phyloP scores from a whole-genome alignment of 2,888 invertebrate genomes.

The Laothoe populi region DNA sequence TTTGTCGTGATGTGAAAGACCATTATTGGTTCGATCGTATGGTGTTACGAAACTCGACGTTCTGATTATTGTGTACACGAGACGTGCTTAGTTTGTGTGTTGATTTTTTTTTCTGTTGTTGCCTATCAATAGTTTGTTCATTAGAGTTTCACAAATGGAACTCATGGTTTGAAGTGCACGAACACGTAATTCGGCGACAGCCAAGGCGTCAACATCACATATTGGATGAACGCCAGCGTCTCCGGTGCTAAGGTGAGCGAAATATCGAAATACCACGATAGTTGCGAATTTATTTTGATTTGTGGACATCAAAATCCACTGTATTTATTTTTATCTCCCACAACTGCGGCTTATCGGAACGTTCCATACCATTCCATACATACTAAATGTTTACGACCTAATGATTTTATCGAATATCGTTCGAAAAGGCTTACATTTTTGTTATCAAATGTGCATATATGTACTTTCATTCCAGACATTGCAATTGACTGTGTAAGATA shows the following conservation, averaged over 20 bases:
- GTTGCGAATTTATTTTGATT: slow-evolving; percentile 48
- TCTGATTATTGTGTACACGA: slow-evolving; percentile 56
- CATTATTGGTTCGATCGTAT: slow-evolving; percentile 64
- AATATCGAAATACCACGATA: slow-evolving; percentile 52
- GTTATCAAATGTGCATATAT: background rate
- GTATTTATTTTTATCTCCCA: slow-evolving; percentile 56
- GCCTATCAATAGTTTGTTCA: slow-evolving; percentile 45
- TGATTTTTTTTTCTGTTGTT: slow-evolving; percentile 58
- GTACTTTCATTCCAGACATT: slow-evolving; percentile 9
- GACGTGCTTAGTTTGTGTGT: slow-evolving; percentile 68
- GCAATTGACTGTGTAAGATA: background rate
- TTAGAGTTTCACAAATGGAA: slow-evolving; percentile 49
- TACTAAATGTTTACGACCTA: slow-evolving; percentile 49
- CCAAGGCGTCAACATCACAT: slow-evolving; percentile 70
- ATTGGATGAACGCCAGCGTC: slow-evolving; percentile 83
- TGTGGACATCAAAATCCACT: slow-evolving; percentile 41
- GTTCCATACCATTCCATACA: slow-evolving; percentile 50
- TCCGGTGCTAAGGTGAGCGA: slow-evolving; percentile 77
- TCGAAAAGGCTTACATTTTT: slow-evolving; percentile 19
- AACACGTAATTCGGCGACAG: slow-evolving; percentile 73
- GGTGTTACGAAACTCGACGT: slow-evolving; percentile 57
- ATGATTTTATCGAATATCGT: slow-evolving; percentile 45
- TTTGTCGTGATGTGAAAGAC: slow-evolving; percentile 78
- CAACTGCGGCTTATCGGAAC: slow-evolving; percentile 59
- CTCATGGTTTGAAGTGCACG: slow-evolving; percentile 62